These are phyloP conservation scores for Bubo blakistoni DNA, from an alignment of 2,113 vertebrate genomes.

Conservation along the genomic window DNA sequence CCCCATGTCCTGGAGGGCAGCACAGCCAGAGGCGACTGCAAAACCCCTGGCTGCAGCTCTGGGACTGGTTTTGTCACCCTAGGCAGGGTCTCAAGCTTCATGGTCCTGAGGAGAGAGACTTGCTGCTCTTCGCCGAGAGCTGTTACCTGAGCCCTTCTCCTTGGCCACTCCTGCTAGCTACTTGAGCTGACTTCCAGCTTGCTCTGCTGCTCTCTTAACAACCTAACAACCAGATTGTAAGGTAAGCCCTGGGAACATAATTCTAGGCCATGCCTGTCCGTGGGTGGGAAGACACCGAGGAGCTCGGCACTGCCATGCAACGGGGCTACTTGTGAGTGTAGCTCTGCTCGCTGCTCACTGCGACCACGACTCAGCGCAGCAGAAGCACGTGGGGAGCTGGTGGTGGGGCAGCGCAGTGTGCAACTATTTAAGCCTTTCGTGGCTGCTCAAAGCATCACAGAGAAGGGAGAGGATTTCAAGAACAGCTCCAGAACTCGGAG, in stretches of 20 bases:
- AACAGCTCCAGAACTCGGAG: neutral
- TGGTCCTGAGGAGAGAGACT: neutral
- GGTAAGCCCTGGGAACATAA: neutral
- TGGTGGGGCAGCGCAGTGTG: neutral
- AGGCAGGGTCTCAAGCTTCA: neutral
- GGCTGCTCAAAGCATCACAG: neutral
- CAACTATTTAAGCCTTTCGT: neutral
- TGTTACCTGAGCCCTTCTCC: neutral
- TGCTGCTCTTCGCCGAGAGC: neutral
- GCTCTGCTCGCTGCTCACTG: neutral
- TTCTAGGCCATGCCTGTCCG: neutral
- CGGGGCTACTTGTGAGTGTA: fast-evolving
- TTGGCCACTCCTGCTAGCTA: neutral
- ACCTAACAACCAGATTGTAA: neutral
- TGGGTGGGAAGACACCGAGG: neutral
- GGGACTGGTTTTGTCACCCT: neutral
- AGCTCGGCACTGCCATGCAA: neutral
- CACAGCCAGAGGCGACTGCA: neutral
- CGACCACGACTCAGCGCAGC: neutral
- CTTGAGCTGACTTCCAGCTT: neutral
- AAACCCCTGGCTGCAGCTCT: neutral
- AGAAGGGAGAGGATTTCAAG: neutral
- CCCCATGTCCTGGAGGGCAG: neutral
- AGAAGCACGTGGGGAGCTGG: neutral
- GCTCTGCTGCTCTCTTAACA: neutral